Conservation (phyloP, 2,888 invertebrate genomes). For the Rhingia rostrata region DNA sequence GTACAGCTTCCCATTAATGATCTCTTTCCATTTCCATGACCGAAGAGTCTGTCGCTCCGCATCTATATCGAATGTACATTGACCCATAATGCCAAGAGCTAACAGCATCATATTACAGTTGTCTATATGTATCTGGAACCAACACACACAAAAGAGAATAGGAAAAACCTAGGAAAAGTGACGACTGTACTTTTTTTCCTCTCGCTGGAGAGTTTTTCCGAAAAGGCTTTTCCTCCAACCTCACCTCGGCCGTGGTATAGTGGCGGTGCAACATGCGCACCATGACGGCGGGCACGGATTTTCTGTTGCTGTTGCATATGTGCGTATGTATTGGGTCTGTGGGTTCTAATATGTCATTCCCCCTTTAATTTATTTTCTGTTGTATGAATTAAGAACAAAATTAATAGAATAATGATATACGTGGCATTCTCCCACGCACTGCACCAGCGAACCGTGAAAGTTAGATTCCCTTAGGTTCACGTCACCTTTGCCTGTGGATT, state of each 20-base stretch:
- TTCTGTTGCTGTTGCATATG: conserved; percentile 30
- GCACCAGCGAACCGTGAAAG: conserved; percentile 46
- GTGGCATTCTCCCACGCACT: conserved; percentile 71
- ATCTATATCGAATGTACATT: conserved; percentile 56
- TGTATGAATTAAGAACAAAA: conserved; percentile 48
- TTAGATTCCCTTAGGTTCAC: conserved; percentile 40
- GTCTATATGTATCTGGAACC: neutral
- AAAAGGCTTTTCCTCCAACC: conserved; percentile 32
- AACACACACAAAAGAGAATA: conserved; percentile 41
- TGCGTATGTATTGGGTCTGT: conserved; percentile 1
- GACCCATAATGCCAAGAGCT: conserved; percentile 67
- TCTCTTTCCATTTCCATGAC: conserved; percentile 38
- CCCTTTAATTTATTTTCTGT: conserved; percentile 32
- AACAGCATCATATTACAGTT: conserved; percentile 66
- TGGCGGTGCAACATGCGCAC: conserved; percentile 31
- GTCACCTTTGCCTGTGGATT: conserved; percentile 12
- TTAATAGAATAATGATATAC: conserved; percentile 56
- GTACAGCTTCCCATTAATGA: neutral
- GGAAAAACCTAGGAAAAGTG: conserved; percentile 64
- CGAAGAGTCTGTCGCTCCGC: neutral
- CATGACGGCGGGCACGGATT: conserved; percentile 51
- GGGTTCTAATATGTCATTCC: conserved; percentile 39
- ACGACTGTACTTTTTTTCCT: conserved; percentile 69
- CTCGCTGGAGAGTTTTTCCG: conserved; percentile 43
- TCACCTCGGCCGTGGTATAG: neutral